These are phyloP conservation scores for Aplochiton taeniatus DNA, from an alignment of 2,797 vertebrate genomes.

Conservation along the genomic window DNA sequence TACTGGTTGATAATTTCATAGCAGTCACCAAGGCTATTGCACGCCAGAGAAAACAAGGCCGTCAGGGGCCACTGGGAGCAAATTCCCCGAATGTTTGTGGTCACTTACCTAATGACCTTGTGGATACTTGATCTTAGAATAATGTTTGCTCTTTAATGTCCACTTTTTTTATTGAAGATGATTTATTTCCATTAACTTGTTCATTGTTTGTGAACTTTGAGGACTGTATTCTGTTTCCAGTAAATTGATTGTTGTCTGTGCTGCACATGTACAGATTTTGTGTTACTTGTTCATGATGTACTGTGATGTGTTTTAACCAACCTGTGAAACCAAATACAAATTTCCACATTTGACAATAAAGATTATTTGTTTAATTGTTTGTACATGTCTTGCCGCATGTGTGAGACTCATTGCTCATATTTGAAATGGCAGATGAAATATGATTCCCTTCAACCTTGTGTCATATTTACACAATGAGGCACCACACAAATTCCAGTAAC, in stretches of 20 bases:
- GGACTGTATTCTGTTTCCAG: slow-evolving; percentile 52
- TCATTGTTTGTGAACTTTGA: too few relatives aligned
- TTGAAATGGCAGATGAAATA: slow-evolving; percentile 51
- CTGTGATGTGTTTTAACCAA: too few relatives aligned
- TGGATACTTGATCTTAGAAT: not conserved
- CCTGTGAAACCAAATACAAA: too few relatives aligned
- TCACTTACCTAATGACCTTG: slow-evolving; percentile 61
- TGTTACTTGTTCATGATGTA: too few relatives aligned
- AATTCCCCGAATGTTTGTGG: slow-evolving; percentile 65
- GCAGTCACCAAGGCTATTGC: slow-evolving; percentile 66
- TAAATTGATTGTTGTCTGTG: too few relatives aligned
- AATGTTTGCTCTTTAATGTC: too few relatives aligned
- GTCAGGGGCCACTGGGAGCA: slow-evolving; percentile 38
- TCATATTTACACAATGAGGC: slow-evolving; percentile 50
- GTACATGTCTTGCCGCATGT: slow-evolving; percentile 36
- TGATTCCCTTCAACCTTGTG: slow-evolving; percentile 57
- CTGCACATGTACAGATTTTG: too few relatives aligned
- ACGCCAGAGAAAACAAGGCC: slow-evolving; percentile 51
- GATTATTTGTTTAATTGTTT: too few relatives aligned
- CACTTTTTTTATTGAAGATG: too few relatives aligned
- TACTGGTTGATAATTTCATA: slow-evolving; percentile 78
- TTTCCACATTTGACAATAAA: too few relatives aligned
- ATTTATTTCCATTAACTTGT: too few relatives aligned
- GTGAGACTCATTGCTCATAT: slow-evolving; percentile 29
- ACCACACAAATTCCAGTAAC: slow-evolving; percentile 29